Percentiles rank a stretch among this genome's conserved stretches.
These are phyloP conservation scores for Lordiphosa collinella DNA, from an alignment of 1,140 invertebrate species.

Conservation along the genomic window DNA sequence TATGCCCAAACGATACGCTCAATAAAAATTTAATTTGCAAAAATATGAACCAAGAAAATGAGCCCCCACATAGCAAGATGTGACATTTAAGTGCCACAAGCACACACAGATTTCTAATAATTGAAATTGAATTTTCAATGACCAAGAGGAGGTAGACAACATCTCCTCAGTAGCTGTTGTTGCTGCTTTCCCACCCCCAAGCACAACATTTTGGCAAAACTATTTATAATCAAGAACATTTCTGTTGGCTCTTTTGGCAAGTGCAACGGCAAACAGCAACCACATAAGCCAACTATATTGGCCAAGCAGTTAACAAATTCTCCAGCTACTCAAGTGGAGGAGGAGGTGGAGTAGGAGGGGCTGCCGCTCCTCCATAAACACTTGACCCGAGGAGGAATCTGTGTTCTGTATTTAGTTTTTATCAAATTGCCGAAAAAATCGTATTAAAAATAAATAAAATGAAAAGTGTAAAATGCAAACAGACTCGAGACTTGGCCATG, in stretches of 20 bases:
- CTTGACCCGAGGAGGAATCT: conserved; percentile 38
- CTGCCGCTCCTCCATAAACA: conserved; percentile 54
- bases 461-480: conserved; percentile 71
- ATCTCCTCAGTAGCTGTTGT: not conserved
- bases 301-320: conserved; percentile 30
- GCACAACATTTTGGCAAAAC: conserved; percentile 52
- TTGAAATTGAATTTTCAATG: conserved; percentile 77
- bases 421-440: conserved; percentile 53
- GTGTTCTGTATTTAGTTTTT: conserved; percentile 38
- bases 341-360: too few species aligned
- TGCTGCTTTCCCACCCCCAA: conserved; percentile 10
- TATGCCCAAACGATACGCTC: conserved; percentile 77
- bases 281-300: conserved; percentile 18
- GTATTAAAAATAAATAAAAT: conserved; percentile 74
- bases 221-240: conserved; percentile 66
- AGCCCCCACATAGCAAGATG: conserved; percentile 50
- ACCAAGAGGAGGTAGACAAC: conserved; percentile 13
- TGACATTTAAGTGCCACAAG: conserved; percentile 60
- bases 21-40: conserved; percentile 78
- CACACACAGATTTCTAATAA: conserved; percentile 41
- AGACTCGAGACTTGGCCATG: conserved; percentile 36
- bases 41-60: conserved; percentile 72
- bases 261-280: conserved; percentile 26
- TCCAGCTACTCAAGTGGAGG: conserved; percentile 34
- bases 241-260: conserved; percentile 49